These are phyloP conservation scores for Ammodramus savannarum DNA, from an alignment of 2,113 vertebrate species.

Conservation along the genomic window DNA sequence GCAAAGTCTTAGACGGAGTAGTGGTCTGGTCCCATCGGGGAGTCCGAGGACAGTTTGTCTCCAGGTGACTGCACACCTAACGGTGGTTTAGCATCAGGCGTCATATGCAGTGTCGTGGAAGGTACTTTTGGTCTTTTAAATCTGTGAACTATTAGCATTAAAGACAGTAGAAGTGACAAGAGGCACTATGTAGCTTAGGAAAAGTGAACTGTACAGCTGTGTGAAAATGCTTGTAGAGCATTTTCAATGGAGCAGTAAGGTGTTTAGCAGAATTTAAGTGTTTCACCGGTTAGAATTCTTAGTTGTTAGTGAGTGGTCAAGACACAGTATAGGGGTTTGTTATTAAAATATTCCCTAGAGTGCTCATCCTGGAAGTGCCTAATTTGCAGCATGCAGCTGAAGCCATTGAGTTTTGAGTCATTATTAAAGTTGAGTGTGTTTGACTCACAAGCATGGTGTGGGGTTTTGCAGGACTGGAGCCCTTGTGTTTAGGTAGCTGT, in stretches of 20 bases:
- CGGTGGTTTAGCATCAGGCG: rapidly evolving
- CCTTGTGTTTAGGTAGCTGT: not conserved
- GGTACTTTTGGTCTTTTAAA: not conserved
- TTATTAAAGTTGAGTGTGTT: not conserved
- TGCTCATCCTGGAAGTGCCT: not conserved
- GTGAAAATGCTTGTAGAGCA: too few species aligned
- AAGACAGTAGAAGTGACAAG: too few species aligned
- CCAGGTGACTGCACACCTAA: rapidly evolving
- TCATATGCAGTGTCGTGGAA: rapidly evolving
- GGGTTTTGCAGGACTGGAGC: not conserved
- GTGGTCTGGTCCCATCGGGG: rapidly evolving
- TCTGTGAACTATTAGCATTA: not conserved
- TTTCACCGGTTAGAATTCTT: not conserved
- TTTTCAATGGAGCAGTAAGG: too few species aligned
- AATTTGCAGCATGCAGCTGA: not conserved
- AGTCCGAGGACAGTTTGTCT: too few species aligned
- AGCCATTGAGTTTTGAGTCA: not conserved
- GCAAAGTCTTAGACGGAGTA: rapidly evolving
- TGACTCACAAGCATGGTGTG: rapidly evolving
- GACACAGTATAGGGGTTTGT: not conserved
- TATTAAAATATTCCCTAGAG: rapidly evolving
- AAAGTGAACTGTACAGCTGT: rapidly evolving
- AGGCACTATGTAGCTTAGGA: rapidly evolving
- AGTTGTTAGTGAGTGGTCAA: not conserved
- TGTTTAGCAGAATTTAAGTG: too few species aligned